phyloP scores from a whole-genome alignment of 1,140 invertebrate species.

The Oppia nitens region DNA sequence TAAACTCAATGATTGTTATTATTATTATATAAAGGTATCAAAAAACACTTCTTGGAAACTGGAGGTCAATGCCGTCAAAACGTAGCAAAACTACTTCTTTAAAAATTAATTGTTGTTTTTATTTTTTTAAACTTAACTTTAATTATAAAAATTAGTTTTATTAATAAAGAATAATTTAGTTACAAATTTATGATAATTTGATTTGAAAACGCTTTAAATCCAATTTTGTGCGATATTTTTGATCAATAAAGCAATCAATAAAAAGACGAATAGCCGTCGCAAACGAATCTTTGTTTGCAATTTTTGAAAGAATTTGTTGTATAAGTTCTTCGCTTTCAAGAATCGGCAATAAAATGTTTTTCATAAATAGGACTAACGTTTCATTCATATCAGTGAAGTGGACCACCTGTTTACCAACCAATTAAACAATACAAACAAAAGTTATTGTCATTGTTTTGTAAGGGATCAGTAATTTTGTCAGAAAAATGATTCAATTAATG shows the following conservation, averaged over 20 bases:
- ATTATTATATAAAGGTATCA: not conserved
- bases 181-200: no score
- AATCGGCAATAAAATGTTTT: not conserved
- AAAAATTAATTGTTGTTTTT: no score
- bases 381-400: conserved; percentile 13
- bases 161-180: no score
- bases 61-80: not conserved
- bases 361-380: conserved; percentile 9
- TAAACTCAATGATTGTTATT: not conserved
- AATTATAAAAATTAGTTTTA: no score
- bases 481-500: not conserved
- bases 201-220: conserved; percentile 8
- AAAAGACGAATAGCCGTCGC: conserved; percentile 14
- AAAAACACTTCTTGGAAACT: not conserved
- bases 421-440: not conserved
- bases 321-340: conserved; percentile 4
- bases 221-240: not conserved
- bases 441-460: not conserved
- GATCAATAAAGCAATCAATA: conserved; percentile 15
- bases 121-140: no score
- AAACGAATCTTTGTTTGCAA: conserved; percentile 15
- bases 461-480: not conserved
- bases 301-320: conserved; percentile 10
- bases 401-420: not conserved
- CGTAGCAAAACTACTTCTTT: not conserved